phyloP scores from a whole-genome alignment of 2,113 vertebrate species.

The Argyrosomus japonicus region DNA sequence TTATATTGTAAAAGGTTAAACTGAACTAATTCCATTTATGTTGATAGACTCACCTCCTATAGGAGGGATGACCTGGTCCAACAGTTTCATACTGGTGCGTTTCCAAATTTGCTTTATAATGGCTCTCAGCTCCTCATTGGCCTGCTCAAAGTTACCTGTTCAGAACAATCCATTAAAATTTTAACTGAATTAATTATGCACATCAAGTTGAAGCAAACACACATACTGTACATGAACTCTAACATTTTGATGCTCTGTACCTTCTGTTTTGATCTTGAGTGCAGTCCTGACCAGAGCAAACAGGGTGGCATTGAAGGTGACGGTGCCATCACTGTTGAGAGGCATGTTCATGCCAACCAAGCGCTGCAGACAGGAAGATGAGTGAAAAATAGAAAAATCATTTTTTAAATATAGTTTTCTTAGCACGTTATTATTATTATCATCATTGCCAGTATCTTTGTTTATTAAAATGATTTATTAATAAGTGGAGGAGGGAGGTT shows the following conservation, averaged over 20 bases:
- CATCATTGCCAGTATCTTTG: neutral
- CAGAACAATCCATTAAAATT: neutral
- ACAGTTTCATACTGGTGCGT: conserved; percentile 97
- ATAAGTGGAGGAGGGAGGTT: too few relatives aligned
- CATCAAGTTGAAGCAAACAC: neutral
- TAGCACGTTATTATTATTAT: neutral
- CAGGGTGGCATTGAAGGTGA: conserved; percentile 98
- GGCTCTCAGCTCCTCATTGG: conserved; percentile 95
- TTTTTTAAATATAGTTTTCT: neutral
- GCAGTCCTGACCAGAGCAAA: conserved; percentile 97
- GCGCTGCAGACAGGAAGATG: conserved; percentile 82
- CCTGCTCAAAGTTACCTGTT: conserved; percentile 95
- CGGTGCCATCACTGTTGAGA: conserved; percentile 95
- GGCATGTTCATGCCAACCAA: conserved; percentile 99
- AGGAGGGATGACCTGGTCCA: conserved; percentile 98
- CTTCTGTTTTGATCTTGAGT: conserved; percentile 99
- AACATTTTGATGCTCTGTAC: conserved; percentile 71
- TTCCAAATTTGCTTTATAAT: conserved; percentile 99
- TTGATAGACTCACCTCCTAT: conserved; percentile 88
- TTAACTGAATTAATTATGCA: neutral
- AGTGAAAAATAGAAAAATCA: neutral
- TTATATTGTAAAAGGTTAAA: neutral
- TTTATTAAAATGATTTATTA: too few relatives aligned
- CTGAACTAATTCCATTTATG: neutral
- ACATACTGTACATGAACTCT: neutral